Evolutionary conservation across 2,113 vertebrate species (phyloP), one percentile per base, ranked within the genome.

Genomic region (Solenodon paradoxus): DNA sequence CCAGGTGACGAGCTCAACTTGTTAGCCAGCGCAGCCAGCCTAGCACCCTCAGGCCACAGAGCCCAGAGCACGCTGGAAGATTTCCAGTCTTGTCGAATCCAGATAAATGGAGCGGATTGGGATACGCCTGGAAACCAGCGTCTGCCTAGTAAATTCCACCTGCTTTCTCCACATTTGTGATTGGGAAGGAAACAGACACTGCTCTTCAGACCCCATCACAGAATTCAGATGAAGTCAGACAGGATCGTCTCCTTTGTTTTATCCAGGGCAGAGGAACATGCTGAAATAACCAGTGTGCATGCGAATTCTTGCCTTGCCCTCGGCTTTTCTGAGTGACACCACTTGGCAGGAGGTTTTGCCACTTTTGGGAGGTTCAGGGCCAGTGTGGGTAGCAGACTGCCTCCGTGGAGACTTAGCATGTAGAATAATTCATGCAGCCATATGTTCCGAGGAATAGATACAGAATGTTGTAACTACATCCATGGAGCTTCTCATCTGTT

Each of bases 361-460:
- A 68, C 42, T 95, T 97, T 96, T 51, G 74, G 92, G 97, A 97
- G 79, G 84, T 91, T 96, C 96, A 92, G 96, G 96, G 95, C 9
- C 20, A 95, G 92, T 96, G 93, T 92, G 95, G 98, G 71, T 96
- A 95, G 94, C 87, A 97, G 95, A 92, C 83, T 47, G 93, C 97
- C 94, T 97, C 95, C n/a, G 78, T 71, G 95, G 95, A 98, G 88
- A 93, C 97, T 97, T 96, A 96, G 96, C 96, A 96, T 92, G 97
- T 96, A 89, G 96, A 97, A 94, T 97, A 98, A 98, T 96, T 98
- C 94, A 95, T 96, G 72, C 95, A 92, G 92, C 95, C 96, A 80
- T 97, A 94, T 97, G 94, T 95, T 97, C 92, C 95, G 95, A 95
- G 90, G 69, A 98, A 93, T 97, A 95, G n/a, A 64, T n/a, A 71